These are phyloP conservation scores for Lasioglossum oenotherae DNA, from an alignment of 2,888 invertebrate genomes.

Conservation along the genomic window DNA sequence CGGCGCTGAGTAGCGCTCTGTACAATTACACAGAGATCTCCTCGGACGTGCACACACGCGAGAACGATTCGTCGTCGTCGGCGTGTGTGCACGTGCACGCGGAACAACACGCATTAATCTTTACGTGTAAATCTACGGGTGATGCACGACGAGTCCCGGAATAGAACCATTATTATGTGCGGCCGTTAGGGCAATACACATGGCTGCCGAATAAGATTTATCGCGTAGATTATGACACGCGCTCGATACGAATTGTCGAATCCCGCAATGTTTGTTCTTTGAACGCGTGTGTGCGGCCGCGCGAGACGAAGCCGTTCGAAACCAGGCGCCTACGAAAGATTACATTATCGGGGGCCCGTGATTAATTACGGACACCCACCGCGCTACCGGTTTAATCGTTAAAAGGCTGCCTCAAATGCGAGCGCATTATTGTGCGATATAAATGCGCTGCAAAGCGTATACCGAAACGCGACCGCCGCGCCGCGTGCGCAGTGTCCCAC, in stretches of 20 bases:
- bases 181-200: conserved; percentile 21
- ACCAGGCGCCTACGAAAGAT: background rate
- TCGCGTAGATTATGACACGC: conserved; percentile 31
- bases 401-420: background rate
- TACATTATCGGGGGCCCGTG: background rate
- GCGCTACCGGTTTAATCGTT: background rate
- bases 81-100: conserved; percentile 19
- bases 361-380: background rate
- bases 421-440: background rate
- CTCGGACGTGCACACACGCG: conserved; percentile 22
- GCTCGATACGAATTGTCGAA: conserved; percentile 8
- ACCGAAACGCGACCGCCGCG: background rate
- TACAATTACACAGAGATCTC: conserved; percentile 64
- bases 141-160: conserved; percentile 54
- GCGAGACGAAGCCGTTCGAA: background rate
- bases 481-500: background rate
- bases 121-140: conserved; percentile 60
- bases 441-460: background rate
- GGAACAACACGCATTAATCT: conserved; percentile 64
- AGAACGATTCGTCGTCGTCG: background rate
- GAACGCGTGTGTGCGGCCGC: background rate
- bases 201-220: conserved; percentile 47
- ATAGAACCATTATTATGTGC: conserved; percentile 63
- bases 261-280: conserved; percentile 12
- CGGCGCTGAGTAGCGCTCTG: conserved; percentile 33